Base-by-base conservation (phyloP, 2,113 vertebrate species). In the Trochalopteron elliotii region DNA sequence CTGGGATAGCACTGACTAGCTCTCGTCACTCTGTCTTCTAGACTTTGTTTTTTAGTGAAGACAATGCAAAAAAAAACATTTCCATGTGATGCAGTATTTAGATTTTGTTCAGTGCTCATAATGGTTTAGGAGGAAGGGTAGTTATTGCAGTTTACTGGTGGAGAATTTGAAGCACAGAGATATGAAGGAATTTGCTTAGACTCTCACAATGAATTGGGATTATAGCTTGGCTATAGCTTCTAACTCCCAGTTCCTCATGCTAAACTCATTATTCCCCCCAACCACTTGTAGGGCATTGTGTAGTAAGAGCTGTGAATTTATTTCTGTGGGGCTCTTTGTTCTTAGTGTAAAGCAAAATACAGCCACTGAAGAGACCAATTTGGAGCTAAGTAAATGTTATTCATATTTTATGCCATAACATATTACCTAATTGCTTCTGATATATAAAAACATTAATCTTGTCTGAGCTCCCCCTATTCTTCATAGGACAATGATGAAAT, bases 371-470 rank as follows among this genome's bases (percentile, higher is more conserved):
- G 77, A 87, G 86, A 77, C 60, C 0, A 0, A 47, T 90, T 78
- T 89, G 69, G 31, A 84, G 80, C 65, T 72, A 82, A 89, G 64
- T 84, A 92, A 89, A 89, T 83, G 47, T 88, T 92, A 49, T 42
- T 88, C 59, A 49, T 91, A 87, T 95, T 93, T 95, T 87, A 69
- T 94, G 80, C 70, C 83, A 39, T 61, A 93, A 79, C 12, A 2
- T 67, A 74, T 77, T 84, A 59, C 70, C 45, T 84, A 91, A 77
- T 94, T 87, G 89, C 64, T 87, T 88, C 77, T 93, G 69, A 89
- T 92, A 64, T n/a, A 91, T 95, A 81, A 87, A 95, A 63, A 2
- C 17, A 49, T 91, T 91, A 92, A 79, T 92, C 56, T 79, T 82
- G 40, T 87, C 77, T 87, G 81, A 82, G 44, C 40, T 78, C 30